Conservation (phyloP, 2,113 vertebrate genomes). For the Chionodraco myersi region DNA sequence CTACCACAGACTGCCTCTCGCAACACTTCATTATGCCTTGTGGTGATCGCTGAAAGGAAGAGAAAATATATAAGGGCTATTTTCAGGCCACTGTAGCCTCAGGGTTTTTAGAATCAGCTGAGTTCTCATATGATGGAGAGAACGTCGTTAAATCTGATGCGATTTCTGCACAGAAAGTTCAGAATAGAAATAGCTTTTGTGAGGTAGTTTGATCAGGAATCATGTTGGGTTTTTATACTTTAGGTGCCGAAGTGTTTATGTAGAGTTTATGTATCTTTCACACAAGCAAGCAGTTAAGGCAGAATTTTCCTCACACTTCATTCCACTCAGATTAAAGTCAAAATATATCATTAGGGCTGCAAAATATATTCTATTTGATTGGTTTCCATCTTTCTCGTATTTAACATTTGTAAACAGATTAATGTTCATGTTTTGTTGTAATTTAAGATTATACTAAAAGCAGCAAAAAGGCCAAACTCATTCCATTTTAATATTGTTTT, state of each 20-base stretch:
- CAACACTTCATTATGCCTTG: constrained; percentile 63
- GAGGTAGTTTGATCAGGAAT: neutral
- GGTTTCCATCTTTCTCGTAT: no score
- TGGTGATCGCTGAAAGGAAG: constrained; percentile 29
- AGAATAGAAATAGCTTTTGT: neutral
- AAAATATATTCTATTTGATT: no score
- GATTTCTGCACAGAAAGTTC: constrained; percentile 13
- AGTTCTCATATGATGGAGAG: constrained; percentile 65
- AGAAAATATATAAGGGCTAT: constrained; percentile 41
- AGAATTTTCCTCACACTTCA: no score
- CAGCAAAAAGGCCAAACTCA: no score
- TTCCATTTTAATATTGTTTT: no score
- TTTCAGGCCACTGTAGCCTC: constrained; percentile 42
- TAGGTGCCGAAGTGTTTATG: neutral
- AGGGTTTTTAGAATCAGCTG: constrained; percentile 68
- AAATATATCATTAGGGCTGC: neutral
- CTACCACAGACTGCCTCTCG: constrained; percentile 48
- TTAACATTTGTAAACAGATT: no score
- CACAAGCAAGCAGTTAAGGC: neutral
- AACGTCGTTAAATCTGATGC: constrained; percentile 16
- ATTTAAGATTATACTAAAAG: no score
- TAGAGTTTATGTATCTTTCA: neutral
- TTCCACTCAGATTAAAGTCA: neutral
- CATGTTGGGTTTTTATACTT: neutral
- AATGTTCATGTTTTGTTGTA: no score